These are phyloP conservation scores for Mustela lutreola DNA, from an alignment of 2,113 vertebrate species.

Conservation along the genomic window DNA sequence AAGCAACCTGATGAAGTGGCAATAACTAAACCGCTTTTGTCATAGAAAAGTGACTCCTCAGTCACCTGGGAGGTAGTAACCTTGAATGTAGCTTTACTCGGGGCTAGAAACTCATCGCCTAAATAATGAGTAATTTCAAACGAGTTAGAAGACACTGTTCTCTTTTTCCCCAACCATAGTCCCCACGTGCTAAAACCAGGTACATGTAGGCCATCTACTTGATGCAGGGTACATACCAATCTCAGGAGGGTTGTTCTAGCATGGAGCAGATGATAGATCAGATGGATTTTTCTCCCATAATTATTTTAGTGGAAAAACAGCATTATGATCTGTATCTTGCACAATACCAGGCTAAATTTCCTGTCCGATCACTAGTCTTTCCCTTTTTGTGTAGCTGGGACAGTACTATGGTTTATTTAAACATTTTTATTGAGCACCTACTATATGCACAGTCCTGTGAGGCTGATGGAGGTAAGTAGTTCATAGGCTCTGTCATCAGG, in stretches of 20 bases:
- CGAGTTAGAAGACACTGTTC: conserved; percentile 28
- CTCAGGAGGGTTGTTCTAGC: neutral
- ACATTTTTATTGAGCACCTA: conserved; percentile 1
- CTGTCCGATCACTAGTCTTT: conserved; percentile 8
- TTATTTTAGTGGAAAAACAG: neutral
- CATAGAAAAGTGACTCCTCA: neutral
- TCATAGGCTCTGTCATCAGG: neutral
- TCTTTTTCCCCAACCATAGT: conserved; percentile 24
- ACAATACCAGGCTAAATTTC: neutral
- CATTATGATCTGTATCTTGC: neutral
- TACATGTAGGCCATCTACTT: neutral
- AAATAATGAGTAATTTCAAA: conserved; percentile 48
- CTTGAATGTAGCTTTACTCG: neutral
- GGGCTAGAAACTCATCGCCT: neutral
- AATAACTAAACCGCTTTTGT: conserved; percentile 5
- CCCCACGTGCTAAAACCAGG: neutral
- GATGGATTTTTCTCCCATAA: conserved; percentile 7
- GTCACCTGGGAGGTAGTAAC: neutral
- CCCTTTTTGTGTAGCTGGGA: neutral
- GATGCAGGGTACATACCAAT: neutral
- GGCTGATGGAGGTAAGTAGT: conserved; percentile 18
- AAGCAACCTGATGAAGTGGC: conserved; percentile 11
- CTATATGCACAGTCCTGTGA: neutral
- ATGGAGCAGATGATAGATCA: neutral
- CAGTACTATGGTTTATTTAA: conserved; percentile 49